Evolutionary conservation across 1,140 invertebrate species (phyloP).

Genomic region (Apis mellifera): Amel_HAv3.1 CM009934.2:12691001-12691500

Average conservation of each 20-base stretch:
- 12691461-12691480: slow-evolving; percentile 84
- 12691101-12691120: slow-evolving; percentile 74
- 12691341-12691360: neutral
- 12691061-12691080: slow-evolving; percentile 73
- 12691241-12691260: slow-evolving; percentile 68
- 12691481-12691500: slow-evolving; percentile 79
- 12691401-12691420: slow-evolving; percentile 75
- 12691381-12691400: slow-evolving; percentile 76
- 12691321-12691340: neutral
- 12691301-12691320: neutral
- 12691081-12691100: slow-evolving; percentile 68
- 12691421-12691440: slow-evolving; percentile 78
- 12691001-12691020: slow-evolving; percentile 4
- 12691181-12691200: slow-evolving; percentile 74
- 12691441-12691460: slow-evolving; percentile 86
- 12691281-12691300: neutral
- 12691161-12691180: slow-evolving; percentile 75
- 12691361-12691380: neutral
- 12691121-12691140: slow-evolving; percentile 71
- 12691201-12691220: slow-evolving; percentile 78
- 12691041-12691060: slow-evolving; percentile 73
- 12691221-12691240: slow-evolving; percentile 82
- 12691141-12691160: slow-evolving; percentile 77
- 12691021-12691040: slow-evolving; percentile 70
- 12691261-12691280: no score